These are phyloP conservation scores for Cylindroiulus punctatus DNA, from an alignment of 2,888 invertebrate species.

Conservation along the genomic window DNA sequence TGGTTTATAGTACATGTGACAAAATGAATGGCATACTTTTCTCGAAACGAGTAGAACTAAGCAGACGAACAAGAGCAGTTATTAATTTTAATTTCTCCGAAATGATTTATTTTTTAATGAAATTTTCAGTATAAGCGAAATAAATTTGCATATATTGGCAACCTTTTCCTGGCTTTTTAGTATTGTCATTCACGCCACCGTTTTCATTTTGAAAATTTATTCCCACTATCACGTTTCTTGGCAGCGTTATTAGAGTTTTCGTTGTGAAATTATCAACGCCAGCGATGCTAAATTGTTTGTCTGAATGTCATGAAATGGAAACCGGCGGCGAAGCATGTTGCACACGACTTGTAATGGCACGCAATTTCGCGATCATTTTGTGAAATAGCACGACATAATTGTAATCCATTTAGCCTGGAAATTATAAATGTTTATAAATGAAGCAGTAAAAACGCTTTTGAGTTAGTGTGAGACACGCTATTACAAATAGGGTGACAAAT, in stretches of 20 bases:
- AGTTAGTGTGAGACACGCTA: neutral
- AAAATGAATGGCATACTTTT: too few relatives aligned
- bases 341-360: neutral
- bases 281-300: neutral
- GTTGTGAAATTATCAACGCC: neutral
- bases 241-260: neutral
- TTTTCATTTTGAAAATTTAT: too few relatives aligned
- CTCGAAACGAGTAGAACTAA: too few relatives aligned
- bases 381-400: neutral
- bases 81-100: too few relatives aligned
- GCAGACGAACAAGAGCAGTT: too few relatives aligned
- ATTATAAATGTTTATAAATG: neutral
- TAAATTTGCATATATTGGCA: too few relatives aligned
- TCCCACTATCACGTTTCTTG: too few relatives aligned
- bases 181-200: too few relatives aligned
- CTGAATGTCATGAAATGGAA: neutral
- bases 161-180: too few relatives aligned
- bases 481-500: neutral
- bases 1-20: too few relatives aligned
- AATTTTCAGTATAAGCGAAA: too few relatives aligned
- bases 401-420: neutral
- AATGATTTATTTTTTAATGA: too few relatives aligned
- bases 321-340: neutral
- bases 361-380: neutral
- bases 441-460: neutral